A percentile compares a stretch with the other conserved stretches of the same genome.
Evolutionary conservation across 2,113 vertebrate genomes (phyloP).

Genomic region (Triplophysa tibetana): DNA sequence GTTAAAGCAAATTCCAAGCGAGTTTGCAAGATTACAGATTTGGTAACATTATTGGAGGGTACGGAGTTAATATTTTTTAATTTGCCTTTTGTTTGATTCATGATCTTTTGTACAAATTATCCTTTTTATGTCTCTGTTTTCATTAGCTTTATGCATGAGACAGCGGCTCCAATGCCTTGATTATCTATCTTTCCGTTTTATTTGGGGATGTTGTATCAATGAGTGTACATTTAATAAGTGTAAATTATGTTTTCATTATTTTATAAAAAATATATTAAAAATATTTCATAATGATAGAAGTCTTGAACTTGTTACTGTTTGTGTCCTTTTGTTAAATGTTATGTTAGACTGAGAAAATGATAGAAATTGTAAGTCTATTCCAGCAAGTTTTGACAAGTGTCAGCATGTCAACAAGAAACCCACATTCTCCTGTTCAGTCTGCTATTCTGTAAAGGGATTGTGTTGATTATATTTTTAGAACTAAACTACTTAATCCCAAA

Average conservation of each 20-base stretch:
- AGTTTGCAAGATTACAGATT: constrained; percentile 12
- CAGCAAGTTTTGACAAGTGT: too few relatives aligned
- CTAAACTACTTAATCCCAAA: too few relatives aligned
- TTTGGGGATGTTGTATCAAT: constrained; percentile 75
- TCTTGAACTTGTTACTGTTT: constrained; percentile 18
- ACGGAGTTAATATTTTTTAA: constrained; percentile 32
- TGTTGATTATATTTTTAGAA: too few relatives aligned
- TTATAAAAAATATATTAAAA: constrained; percentile 77
- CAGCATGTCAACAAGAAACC: too few relatives aligned
- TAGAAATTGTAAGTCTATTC: too few relatives aligned
- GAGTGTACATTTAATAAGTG: constrained; percentile 80
- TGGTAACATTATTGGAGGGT: constrained; percentile 31
- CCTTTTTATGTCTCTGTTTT: constrained; percentile 9
- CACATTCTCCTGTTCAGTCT: background rate
- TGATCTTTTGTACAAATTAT: constrained; percentile 51
- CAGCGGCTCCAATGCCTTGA: constrained; percentile 50
- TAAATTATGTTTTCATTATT: constrained; percentile 85
- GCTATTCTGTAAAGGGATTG: background rate
- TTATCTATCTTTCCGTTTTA: constrained; percentile 61
- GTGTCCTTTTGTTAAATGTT: background rate
- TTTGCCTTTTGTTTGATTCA: constrained; percentile 25
- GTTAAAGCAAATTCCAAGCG: constrained; percentile 24
- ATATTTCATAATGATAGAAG: constrained; percentile 60
- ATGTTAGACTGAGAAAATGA: background rate
- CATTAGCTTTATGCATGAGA: constrained; percentile 48